These are phyloP conservation scores for Palythoa grandiflora DNA, from an alignment of 92 coral and sea anemone genomes.

Conservation along the genomic window DNA sequence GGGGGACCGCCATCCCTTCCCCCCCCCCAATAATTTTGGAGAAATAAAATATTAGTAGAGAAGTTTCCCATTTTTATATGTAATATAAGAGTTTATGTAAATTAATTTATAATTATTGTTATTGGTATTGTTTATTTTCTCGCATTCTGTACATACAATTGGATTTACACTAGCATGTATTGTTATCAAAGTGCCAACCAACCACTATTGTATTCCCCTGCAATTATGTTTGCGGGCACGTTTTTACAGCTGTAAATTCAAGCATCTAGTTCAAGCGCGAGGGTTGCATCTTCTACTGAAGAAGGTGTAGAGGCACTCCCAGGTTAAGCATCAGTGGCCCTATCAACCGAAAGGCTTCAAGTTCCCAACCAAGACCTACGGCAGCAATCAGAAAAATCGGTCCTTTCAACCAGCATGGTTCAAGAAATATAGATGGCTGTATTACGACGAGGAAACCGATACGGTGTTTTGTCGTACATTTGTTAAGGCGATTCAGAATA, in stretches of 20 bases:
- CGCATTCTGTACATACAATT: too few relatives aligned
- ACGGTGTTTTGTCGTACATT: slow-evolving; percentile 48
- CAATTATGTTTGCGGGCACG: too few relatives aligned
- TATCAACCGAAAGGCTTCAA: slow-evolving; percentile 22
- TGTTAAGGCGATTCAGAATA: slow-evolving; percentile 56
- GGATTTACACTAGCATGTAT: too few relatives aligned
- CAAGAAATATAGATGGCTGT: slow-evolving; percentile 55
- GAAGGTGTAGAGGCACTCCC: slow-evolving; percentile 2
- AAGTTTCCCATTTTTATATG: background rate
- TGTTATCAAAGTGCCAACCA: too few relatives aligned
- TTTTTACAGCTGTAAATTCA: too few relatives aligned
- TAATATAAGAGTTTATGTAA: background rate
- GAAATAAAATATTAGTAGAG: background rate
- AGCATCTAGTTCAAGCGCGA: too few relatives aligned
- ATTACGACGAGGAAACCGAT: slow-evolving; percentile 44
- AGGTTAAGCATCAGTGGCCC: slow-evolving; percentile 12
- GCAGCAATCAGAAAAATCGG: slow-evolving; percentile 21
- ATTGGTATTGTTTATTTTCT: too few relatives aligned
- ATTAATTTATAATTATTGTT: too few relatives aligned
- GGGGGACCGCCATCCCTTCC: background rate
- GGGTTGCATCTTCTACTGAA: too few relatives aligned
- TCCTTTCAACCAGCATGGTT: slow-evolving; percentile 54
- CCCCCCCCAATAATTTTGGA: slow-evolving; percentile 3
- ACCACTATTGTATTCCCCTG: too few relatives aligned
- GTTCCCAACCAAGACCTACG: background rate